Evolutionary conservation across 2,888 invertebrate species (phyloP), one percentile per base, ranked within the genome.

Genomic region (Lamellibrachia columna): DNA sequence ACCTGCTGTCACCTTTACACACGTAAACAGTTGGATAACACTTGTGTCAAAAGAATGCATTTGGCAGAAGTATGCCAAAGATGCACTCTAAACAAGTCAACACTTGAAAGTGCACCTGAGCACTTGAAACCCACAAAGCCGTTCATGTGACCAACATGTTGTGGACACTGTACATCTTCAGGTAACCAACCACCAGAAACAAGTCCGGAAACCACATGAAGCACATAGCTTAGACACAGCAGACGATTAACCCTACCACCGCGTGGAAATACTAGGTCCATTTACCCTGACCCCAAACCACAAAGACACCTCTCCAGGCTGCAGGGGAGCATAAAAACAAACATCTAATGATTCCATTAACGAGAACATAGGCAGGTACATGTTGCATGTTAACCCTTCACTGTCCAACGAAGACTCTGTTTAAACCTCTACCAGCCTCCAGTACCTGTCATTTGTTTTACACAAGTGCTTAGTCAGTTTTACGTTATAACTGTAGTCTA

Each of bases 41-140:
- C 22, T 75, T 15, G 75, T 22, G 6, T 22, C 75, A 75, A 75
- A 75, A 75, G 75, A 75, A 75, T 6, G 22, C 75, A 75, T 75
- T 75, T 75, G 75, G 75, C 75, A 75, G 75, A 75, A 75, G 75
- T 75, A 22, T 75, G 75, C 75, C n/a, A 75, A 22, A 1, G 22
- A 75, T 9, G 9, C 55, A 55, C 55, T 75, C 40, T 40, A 40
- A 75, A 75, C 15, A 22, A 15, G 75, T 75, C 75, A 75, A 75
- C n/a, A 75, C 22, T 75, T 75, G 75, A 75, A 75, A 75, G 75
- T 75, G 75, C 75, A 75, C 75, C 75, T 75, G 75, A 75, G n/a
- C 22, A 75, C 75, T 9, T 55, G 55, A 55, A 55, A 9, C 55
- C 15, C 75, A 75, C 75, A 75, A 75, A 75, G 75, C 75, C 22